Percentiles rank a stretch among this genome's conserved stretches.
These are phyloP conservation scores for Propithecus coquereli DNA, from an alignment of 2,113 vertebrate genomes.

Conservation along the genomic window DNA sequence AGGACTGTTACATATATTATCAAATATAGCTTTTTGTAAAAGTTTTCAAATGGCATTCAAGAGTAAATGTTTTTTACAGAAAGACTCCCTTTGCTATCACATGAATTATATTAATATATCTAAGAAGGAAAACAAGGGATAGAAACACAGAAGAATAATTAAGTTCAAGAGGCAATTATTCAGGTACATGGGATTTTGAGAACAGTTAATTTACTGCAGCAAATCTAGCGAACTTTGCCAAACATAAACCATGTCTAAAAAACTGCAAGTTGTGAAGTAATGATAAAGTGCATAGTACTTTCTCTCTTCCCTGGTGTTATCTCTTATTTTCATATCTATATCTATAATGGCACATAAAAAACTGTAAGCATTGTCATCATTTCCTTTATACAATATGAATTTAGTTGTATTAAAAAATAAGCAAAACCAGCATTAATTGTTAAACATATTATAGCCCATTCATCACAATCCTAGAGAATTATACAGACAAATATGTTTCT, in stretches of 20 bases:
- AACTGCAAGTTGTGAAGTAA: background rate
- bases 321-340: background rate
- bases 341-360: background rate
- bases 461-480: background rate
- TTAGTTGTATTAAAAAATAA: background rate
- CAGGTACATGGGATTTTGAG: background rate
- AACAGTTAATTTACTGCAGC: background rate
- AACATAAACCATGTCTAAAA: background rate
- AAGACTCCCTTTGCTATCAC: background rate
- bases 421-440: background rate
- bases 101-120: background rate
- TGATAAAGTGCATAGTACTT: background rate
- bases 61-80: background rate
- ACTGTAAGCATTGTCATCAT: background rate
- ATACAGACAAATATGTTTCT: background rate
- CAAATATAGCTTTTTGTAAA: background rate
- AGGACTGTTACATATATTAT: background rate
- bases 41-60: background rate
- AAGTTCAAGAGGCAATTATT: background rate
- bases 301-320: background rate
- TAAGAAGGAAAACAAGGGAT: background rate
- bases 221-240: background rate
- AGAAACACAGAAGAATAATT: background rate
- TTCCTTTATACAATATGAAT: background rate
- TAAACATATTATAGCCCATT: background rate